phyloP scores from a whole-genome alignment of 2,797 vertebrate genomes.

The Hipposideros larvatus region DNA sequence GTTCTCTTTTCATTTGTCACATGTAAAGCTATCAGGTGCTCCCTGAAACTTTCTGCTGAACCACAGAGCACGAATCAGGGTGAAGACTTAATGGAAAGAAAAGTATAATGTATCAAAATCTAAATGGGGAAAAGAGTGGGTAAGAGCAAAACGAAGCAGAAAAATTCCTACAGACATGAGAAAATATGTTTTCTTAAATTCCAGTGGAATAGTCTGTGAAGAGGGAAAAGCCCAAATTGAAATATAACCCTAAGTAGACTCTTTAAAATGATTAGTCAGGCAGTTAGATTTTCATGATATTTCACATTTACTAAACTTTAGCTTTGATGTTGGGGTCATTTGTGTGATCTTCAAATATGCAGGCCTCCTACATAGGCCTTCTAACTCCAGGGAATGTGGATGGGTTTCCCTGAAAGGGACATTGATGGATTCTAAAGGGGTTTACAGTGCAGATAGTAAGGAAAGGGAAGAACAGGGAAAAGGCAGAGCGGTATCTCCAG shows the following conservation, averaged over 20 bases:
- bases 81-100: constrained; percentile 44
- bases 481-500: neutral
- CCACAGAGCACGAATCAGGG: neutral
- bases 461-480: neutral
- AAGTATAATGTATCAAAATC: constrained; percentile 53
- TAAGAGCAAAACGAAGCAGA: neutral
- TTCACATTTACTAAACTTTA: constrained; percentile 26
- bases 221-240: neutral
- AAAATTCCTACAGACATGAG: constrained; percentile 7
- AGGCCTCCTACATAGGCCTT: neutral
- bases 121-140: neutral
- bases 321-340: neutral
- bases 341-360: neutral
- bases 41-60: constrained; percentile 8
- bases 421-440: neutral
- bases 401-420: neutral
- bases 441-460: neutral
- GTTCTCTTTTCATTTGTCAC: constrained; percentile 66
- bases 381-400: neutral
- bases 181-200: constrained; percentile 39
- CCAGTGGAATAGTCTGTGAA: neutral
- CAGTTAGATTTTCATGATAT: neutral
- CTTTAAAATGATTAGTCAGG: constrained; percentile 13
- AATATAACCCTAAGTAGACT: constrained; percentile 10
- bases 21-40: neutral